Conservation (phyloP, 1,140 invertebrate species). For the Tetramorium parvispinum region DNA sequence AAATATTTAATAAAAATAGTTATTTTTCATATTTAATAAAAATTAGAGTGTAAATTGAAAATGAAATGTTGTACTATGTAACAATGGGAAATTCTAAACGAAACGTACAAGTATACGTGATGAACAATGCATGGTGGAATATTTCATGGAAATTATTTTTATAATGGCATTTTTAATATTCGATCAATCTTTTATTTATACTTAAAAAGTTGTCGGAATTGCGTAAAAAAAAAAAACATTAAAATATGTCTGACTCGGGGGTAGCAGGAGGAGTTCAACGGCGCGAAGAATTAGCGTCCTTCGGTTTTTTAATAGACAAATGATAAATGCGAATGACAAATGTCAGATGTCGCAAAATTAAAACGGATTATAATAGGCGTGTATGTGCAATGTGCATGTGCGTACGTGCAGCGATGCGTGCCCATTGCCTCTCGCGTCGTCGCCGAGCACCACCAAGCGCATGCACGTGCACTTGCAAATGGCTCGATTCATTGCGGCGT, state of each 20-base stretch:
- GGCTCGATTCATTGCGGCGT: slow-evolving; percentile 26
- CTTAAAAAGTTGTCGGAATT: background rate
- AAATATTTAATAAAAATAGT: background rate
- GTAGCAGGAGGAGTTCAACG: background rate
- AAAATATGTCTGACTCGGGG: background rate
- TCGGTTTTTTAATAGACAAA: background rate
- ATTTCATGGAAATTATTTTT: background rate
- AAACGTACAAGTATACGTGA: background rate
- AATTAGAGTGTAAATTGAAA: background rate
- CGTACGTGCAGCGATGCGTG: slow-evolving; percentile 12
- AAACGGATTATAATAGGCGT: background rate
- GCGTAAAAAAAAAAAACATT: background rate
- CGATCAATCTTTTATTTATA: background rate
- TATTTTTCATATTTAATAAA: background rate
- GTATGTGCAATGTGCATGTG: background rate
- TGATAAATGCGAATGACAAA: slow-evolving; percentile 8
- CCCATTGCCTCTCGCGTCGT: background rate
- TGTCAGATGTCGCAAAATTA: background rate
- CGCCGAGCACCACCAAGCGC: background rate
- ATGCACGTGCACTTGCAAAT: background rate
- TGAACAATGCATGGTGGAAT: no score
- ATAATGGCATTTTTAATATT: background rate
- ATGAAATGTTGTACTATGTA: background rate
- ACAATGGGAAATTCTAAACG: background rate
- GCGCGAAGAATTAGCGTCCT: background rate